Evolutionary conservation across 30 jellyfish, hydroid and myxozoan genomes (phyloP).

Genomic region (Turritopsis dohrnii): DNA sequence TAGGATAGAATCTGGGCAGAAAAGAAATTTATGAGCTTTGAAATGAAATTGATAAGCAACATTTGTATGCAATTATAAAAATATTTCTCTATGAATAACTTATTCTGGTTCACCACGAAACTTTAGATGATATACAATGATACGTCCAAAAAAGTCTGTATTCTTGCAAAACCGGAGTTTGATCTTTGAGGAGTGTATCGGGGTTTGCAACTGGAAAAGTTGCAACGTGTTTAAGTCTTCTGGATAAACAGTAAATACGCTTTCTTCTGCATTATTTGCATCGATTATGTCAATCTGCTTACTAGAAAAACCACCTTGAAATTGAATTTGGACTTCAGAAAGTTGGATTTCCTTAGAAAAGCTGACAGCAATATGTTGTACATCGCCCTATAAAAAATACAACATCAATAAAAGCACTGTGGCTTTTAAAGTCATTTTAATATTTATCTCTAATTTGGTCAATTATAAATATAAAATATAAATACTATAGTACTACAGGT

Average conservation of each 20-base stretch:
- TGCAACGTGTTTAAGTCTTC: conserved; percentile 82
- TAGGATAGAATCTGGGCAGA: too few species aligned
- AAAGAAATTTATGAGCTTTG: too few species aligned
- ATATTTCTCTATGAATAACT: too few species aligned
- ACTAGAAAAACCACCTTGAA: conserved; percentile 99
- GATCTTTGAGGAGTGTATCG: conserved; percentile 23
- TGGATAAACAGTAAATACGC: conserved; percentile 50
- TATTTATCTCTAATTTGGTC: not conserved
- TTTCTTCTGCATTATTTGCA: conserved; percentile 17
- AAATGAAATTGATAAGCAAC: too few species aligned
- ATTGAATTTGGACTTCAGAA: conserved; percentile 50
- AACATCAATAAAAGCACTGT: not conserved
- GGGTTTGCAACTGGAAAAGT: conserved; percentile 31
- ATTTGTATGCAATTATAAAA: too few species aligned
- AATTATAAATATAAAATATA: not conserved
- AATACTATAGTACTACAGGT: not conserved
- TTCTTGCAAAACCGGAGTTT: conserved; percentile 44
- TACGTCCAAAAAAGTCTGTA: conserved; percentile 97
- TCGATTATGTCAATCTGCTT: conserved; percentile 41
- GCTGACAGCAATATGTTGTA: conserved; percentile 52
- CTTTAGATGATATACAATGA: conserved; percentile 65
- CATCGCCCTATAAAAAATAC: conserved; percentile 46
- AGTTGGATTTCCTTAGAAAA: conserved; percentile 44
- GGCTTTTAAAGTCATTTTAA: not conserved
- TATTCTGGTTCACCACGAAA: conserved; percentile 35